Base-by-base conservation (phyloP, 2,888 invertebrate genomes). In the Proisotoma minuta region DNA sequence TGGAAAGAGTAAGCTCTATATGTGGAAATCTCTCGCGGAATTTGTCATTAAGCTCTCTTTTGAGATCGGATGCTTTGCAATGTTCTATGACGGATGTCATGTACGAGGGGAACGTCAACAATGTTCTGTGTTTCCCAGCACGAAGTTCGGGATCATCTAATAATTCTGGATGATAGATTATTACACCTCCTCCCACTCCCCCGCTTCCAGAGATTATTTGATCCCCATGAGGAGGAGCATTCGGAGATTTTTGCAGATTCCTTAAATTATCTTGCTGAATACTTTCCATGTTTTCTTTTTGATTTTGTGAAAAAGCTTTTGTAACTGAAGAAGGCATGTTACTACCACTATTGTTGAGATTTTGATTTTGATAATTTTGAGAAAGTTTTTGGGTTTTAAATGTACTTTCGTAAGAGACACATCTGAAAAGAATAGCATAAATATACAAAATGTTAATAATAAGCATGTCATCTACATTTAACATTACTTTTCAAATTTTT, bases 41-140 rank as follows among this genome's bases (percentile, higher is more conserved):
- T 79, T 96, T 95, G 76, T 97, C 97, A 79, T 98, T 98, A 51
- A 98, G 82, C 78, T 97, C 96, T 77, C 93, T 93, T 79, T 98
- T 98, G 72, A 97, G 81, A 78, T 96, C 95, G 39, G 92, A 91
- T 18, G 97, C 95, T 71, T 92, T 87, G 3, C 95, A 95, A 77
- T 97, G 96, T 79, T 96, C 95, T 74, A 97, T 96, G 51, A 97
- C 91, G 1, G 96, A 96, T 1, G 77, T 63, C 76, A 76, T 69
- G 66, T 59, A 69, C 22, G 71, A 69, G 53, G 91, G 89, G 75
- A 92, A 92, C 2, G 91, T 91, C 56, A 72, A 57, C 8, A 92
- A 78, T 0, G 92, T 92, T 66, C 91, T 82, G 78, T 92, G 91
- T 79, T 91, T 91, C 40, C 91, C 92, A 26, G 91, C 91, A 15